Percentiles rank a stretch among this genome's conserved stretches.
Evolutionary conservation across 2,888 invertebrate species (phyloP).

Genomic region (Eurytoma adleriae): DNA sequence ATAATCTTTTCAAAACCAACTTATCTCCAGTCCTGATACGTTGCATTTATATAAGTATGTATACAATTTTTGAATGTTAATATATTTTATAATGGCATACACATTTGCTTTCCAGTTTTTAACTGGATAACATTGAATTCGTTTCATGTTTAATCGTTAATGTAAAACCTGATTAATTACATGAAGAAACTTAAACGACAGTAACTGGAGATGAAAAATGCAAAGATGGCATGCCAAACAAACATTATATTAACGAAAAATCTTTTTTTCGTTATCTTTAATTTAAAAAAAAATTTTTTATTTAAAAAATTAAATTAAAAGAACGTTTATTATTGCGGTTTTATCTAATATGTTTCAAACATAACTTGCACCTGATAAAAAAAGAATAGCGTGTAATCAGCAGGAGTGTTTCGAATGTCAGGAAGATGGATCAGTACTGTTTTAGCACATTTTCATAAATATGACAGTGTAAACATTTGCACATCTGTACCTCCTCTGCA

Average conservation of each 20-base stretch:
- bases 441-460: not conserved
- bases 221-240: conserved; percentile 7
- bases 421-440: conserved; percentile 7
- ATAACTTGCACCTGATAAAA: conserved; percentile 44
- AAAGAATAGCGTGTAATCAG: conserved; percentile 26
- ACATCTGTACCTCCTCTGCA: conserved; percentile 23
- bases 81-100: conserved; percentile 31
- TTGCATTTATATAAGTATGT: conserved; percentile 28
- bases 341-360: conserved; percentile 41
- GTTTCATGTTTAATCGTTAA: not conserved
- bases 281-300: conserved; percentile 28
- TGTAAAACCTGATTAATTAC: conserved; percentile 23
- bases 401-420: conserved; percentile 29
- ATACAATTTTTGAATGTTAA: conserved; percentile 26
- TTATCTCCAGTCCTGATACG: conserved; percentile 53
- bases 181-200: conserved; percentile 1
- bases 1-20: conserved; percentile 65
- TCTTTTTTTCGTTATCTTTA: conserved; percentile 21
- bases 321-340: conserved; percentile 32
- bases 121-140: conserved; percentile 15
- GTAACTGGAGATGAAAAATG: conserved; percentile 42
- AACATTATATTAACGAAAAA: conserved; percentile 27
- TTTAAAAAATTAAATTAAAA: no score
- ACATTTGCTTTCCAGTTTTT: conserved; percentile 27
- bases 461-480: conserved; percentile 6